Evolutionary conservation across 1,140 invertebrate species (phyloP), one percentile per base, ranked within the genome.

Genomic region (Solen grandis): DNA sequence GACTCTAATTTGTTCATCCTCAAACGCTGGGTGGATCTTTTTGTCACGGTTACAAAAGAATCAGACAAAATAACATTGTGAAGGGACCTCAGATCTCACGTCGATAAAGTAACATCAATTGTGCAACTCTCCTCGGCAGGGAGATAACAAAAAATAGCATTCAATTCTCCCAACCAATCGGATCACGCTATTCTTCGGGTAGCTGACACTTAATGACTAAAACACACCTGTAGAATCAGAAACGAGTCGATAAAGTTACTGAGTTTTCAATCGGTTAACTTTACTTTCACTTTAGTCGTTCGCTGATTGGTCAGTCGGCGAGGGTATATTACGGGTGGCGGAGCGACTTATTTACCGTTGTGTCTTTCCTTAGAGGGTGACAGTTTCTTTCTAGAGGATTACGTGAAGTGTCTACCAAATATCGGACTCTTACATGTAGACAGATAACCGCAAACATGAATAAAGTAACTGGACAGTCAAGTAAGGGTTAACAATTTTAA

Each of bases 381-480:
- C 57, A 78, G 75, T 54, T 78, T 54, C 41, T 54, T 59, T 55
- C 38, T 59, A 78, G 75, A 46, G 75, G 75, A 78, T 68, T 72
- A 72, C 52, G 10, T 57, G 59, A 69, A 68, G 50, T 78, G 63
- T 68, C 36, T 78, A 60, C 55, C 38, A 76, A 63, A 57, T 35
- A 62, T 57, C 27, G n/a, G 59, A 60, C 36, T 55, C 50, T 10
- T 46, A 46, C 19, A 46, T 46, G 19, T 46, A 46, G 19, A 46
- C 8, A 46, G 19, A 46, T 46, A 46, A 52, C 57, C 60, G 75
- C 41, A 78, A 78, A 54, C 3, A 78, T 78, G 75, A 78, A 78
- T 69, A 78, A 78, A 78, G 75, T 78, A 4, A 22, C 33, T 3
- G 75, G 75, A 69, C 75, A 78, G 60, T 78, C 75, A 69, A 78